Evolutionary conservation across 2,113 vertebrate species (phyloP).

Genomic region (Hoplias malabaricus): DNA sequence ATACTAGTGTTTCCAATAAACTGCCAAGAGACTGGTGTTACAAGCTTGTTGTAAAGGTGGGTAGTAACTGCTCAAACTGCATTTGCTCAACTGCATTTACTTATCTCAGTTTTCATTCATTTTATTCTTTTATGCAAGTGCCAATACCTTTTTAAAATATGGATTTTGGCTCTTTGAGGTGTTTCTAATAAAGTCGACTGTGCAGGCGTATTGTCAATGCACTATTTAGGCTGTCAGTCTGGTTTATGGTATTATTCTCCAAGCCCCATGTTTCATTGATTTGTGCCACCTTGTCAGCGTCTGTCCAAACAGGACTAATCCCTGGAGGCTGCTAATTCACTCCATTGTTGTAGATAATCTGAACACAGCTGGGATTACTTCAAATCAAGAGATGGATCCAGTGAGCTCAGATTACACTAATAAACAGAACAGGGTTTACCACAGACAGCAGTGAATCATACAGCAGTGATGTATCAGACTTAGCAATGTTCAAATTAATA

Average conservation of each 20-base stretch:
- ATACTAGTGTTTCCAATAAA: no score
- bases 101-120: no score
- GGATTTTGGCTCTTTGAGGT: background rate
- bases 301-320: constrained; percentile 36
- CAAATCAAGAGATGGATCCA: constrained; percentile 25
- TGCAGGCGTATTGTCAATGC: background rate
- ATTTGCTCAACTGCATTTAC: no score
- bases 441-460: constrained; percentile 1
- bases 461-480: no score
- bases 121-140: no score
- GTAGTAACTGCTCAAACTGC: no score
- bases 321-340: constrained; percentile 43
- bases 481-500: no score
- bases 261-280: background rate
- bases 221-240: background rate
- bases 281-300: constrained; percentile 10
- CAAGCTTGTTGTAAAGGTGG: no score
- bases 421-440: constrained; percentile 3
- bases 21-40: no score
- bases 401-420: constrained; percentile 22
- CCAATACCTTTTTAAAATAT: no score
- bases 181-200: background rate
- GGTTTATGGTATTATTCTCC: constrained; percentile 1
- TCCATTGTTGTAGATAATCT: constrained; percentile 47
- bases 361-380: constrained; percentile 37